Conservation (phyloP, 1,140 invertebrate species). For the Ceratitis capitata region DNA sequence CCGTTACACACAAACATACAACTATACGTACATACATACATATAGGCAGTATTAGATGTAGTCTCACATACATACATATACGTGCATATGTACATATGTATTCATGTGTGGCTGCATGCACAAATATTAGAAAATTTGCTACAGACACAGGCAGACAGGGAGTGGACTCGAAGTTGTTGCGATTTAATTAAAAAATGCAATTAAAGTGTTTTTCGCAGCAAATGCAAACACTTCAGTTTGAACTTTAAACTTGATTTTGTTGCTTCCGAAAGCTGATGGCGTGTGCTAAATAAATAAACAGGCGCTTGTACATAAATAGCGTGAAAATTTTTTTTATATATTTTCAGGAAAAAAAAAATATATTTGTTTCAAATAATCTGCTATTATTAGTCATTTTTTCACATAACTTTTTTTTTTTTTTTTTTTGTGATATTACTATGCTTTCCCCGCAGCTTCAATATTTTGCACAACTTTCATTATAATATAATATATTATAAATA, state of each 20-base stretch:
- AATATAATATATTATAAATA: too few species aligned
- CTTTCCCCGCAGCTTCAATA: too few species aligned
- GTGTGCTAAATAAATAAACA: not conserved
- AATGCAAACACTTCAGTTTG: not conserved
- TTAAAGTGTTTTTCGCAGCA: slow-evolving; percentile 13
- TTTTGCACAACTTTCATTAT: too few species aligned
- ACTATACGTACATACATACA: not conserved
- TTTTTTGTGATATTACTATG: not conserved
- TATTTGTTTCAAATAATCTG: not conserved
- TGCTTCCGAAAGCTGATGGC: not conserved
- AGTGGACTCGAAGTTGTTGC: slow-evolving; percentile 41
- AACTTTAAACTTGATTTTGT: slow-evolving; percentile 30
- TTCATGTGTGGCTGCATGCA: not conserved
- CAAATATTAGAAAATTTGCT: slow-evolving; percentile 38
- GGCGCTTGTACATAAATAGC: not conserved
- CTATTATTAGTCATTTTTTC: not conserved
- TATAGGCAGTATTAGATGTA: not conserved
- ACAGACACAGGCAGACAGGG: slow-evolving; percentile 42
- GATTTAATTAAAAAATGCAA: slow-evolving; percentile 39
- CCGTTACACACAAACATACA: not conserved
- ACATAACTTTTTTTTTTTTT: not conserved
- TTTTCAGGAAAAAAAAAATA: not conserved
- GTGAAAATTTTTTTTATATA: not conserved
- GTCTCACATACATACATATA: not conserved
- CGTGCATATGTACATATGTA: slow-evolving; percentile 11